Percentiles rank a stretch among this genome's conserved stretches.
These are phyloP conservation scores for Odontomyia ornata DNA, from an alignment of 2,888 invertebrate species.

Conservation along the genomic window DNA sequence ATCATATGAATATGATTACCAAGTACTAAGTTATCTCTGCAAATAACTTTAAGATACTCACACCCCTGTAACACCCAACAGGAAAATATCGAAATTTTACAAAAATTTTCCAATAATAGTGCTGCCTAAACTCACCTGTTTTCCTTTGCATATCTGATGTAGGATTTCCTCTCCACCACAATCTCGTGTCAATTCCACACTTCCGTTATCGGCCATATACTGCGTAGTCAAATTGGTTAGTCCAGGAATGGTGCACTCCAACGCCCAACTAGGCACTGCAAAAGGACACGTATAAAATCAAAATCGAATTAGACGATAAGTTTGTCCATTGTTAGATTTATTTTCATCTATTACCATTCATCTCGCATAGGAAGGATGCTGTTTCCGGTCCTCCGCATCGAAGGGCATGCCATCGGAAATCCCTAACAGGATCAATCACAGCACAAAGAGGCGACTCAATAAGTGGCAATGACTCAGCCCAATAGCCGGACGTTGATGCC, in stretches of 20 bases:
- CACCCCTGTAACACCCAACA: no score
- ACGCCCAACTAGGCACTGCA: constrained; percentile 81
- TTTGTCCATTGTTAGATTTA: constrained; percentile 14
- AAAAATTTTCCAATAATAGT: no score
- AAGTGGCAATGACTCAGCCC: constrained; percentile 74
- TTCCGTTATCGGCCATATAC: constrained; percentile 80
- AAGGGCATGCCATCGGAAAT: constrained; percentile 81
- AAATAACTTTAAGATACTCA: no score
- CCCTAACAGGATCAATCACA: constrained; percentile 77
- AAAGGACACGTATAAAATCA: constrained; percentile 47
- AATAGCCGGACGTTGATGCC: constrained; percentile 69
- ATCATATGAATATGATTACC: no score
- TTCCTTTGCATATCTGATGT: constrained; percentile 77
- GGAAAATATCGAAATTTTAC: no score
- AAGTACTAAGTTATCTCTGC: no score
- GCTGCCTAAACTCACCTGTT: constrained; percentile 67
- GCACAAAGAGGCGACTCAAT: constrained; percentile 75
- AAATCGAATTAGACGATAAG: constrained; percentile 36
- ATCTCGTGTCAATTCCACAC: constrained; percentile 78
- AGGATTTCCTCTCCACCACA: constrained; percentile 79
- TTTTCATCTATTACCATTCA: constrained; percentile 69
- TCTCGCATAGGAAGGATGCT: constrained; percentile 81
- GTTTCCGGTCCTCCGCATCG: constrained; percentile 80
- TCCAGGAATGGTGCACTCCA: constrained; percentile 76
- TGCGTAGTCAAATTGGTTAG: constrained; percentile 78